Percentiles rank a stretch among this genome's conserved stretches.
Evolutionary conservation across 2,888 invertebrate species (phyloP).

Genomic region (Boloria euphrosyne): DNA sequence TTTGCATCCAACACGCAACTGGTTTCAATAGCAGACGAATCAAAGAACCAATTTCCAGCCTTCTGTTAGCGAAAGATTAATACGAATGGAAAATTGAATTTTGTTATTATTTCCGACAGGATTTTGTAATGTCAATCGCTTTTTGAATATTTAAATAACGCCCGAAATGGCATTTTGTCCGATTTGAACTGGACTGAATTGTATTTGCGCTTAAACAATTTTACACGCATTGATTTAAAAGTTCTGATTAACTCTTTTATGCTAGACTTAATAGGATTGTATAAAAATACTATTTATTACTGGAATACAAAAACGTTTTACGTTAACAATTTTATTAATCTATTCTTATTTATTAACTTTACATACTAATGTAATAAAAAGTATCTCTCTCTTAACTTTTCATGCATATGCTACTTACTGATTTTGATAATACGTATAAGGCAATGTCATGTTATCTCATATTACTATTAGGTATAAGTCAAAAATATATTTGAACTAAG

Average conservation of each 20-base stretch:
- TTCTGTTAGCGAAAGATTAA: slow-evolving; percentile 64
- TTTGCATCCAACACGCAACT: slow-evolving; percentile 66
- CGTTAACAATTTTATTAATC: too few relatives aligned
- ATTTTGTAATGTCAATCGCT: slow-evolving; percentile 49
- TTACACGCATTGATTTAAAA: slow-evolving; percentile 14
- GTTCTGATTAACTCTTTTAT: slow-evolving; percentile 3
- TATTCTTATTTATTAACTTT: too few relatives aligned
- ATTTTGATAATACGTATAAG: too few relatives aligned
- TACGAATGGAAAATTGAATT: slow-evolving; percentile 68
- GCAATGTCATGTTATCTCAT: too few relatives aligned
- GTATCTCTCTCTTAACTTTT: too few relatives aligned
- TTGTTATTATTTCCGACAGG: slow-evolving; percentile 54
- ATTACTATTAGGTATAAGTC: too few relatives aligned
- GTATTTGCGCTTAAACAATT: slow-evolving; percentile 26
- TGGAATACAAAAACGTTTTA: too few relatives aligned
- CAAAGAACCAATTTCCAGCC: slow-evolving; percentile 63
- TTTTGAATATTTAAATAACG: slow-evolving; percentile 47
- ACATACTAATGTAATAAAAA: too few relatives aligned
- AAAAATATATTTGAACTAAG: too few relatives aligned
- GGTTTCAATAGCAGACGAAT: slow-evolving; percentile 62
- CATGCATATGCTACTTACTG: too few relatives aligned
- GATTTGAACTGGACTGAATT: slow-evolving; percentile 31
- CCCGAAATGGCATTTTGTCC: slow-evolving; percentile 38
- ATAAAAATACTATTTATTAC: neutral
- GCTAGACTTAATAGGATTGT: slow-evolving; percentile 3